phyloP scores from a whole-genome alignment of 2,113 vertebrate species.

The Notothenia coriiceps region DNA sequence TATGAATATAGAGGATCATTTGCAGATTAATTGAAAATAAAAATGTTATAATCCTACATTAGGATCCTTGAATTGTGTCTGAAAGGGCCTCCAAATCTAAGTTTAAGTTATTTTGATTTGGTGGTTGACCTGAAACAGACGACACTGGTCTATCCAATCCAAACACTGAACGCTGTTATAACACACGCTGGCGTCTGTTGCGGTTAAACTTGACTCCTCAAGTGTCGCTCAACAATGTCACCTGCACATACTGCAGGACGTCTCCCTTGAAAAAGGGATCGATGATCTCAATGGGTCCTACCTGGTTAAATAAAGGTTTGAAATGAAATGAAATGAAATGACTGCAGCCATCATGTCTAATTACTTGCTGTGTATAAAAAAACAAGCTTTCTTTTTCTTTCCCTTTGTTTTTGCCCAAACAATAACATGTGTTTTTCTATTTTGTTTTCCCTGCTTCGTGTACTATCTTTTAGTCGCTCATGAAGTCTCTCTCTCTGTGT shows the following conservation, averaged over 20 bases:
- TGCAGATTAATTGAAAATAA: no score
- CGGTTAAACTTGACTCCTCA: constrained; percentile 10
- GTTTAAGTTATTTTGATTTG: no score
- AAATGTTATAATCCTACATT: no score
- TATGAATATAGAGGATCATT: no score
- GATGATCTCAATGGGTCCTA: no score
- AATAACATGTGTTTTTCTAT: no score
- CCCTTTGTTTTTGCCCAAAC: background rate
- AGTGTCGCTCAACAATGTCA: background rate
- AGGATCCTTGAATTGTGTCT: no score
- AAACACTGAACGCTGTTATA: background rate
- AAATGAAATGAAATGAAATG: no score
- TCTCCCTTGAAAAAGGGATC: no score
- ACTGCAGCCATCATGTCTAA: background rate
- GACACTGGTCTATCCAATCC: background rate
- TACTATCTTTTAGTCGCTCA: background rate
- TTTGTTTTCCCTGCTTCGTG: background rate
- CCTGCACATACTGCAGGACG: background rate
- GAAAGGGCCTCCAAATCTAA: no score
- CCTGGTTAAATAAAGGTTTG: no score
- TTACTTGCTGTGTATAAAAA: background rate
- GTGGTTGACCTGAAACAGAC: no score
- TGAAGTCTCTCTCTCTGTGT: constrained; percentile 9
- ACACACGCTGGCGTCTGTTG: background rate
- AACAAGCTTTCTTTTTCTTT: background rate